These are phyloP conservation scores for Drosophila imparisetae DNA, from an alignment of 2,888 invertebrate genomes.

Conservation along the genomic window DNA sequence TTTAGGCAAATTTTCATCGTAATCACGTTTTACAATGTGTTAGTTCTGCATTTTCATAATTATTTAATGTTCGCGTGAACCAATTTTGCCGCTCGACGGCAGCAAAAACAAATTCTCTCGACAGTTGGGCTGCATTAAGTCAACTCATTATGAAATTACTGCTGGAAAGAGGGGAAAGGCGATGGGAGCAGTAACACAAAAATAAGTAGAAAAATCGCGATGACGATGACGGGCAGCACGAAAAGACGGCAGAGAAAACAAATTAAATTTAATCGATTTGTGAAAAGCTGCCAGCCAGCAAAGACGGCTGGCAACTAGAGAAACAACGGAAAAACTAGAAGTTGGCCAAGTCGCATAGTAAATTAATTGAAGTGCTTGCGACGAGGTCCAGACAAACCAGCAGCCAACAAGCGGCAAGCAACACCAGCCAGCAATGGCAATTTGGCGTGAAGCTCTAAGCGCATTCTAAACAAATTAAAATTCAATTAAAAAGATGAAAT, in stretches of 20 bases:
- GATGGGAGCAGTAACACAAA: conserved; percentile 24
- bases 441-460: conserved; percentile 67
- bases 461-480: conserved; percentile 83
- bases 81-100: conserved; percentile 44
- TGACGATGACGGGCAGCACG: conserved; percentile 49
- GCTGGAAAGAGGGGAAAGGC: conserved; percentile 31
- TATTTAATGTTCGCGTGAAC: conserved; percentile 59
- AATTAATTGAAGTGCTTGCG: conserved; percentile 59
- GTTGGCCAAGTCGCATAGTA: conserved; percentile 47
- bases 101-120: conserved; percentile 31
- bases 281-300: conserved; percentile 56
- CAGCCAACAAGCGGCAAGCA: conserved; percentile 9
- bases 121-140: conserved; percentile 70
- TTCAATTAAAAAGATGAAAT: conserved; percentile 84
- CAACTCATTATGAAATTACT: conserved; percentile 79
- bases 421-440: conserved; percentile 34
- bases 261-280: conserved; percentile 82
- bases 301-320: conserved; percentile 16
- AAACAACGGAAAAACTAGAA: conserved; percentile 40
- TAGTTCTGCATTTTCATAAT: conserved; percentile 54
- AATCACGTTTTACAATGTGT: conserved; percentile 28
- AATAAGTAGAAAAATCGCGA: conserved; percentile 34
- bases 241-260: conserved; percentile 72
- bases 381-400: conserved; percentile 28
- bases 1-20: conserved; percentile 16